These are phyloP conservation scores for Amphilophus citrinellus DNA, from an alignment of 2,113 vertebrate genomes.

Conservation along the genomic window DNA sequence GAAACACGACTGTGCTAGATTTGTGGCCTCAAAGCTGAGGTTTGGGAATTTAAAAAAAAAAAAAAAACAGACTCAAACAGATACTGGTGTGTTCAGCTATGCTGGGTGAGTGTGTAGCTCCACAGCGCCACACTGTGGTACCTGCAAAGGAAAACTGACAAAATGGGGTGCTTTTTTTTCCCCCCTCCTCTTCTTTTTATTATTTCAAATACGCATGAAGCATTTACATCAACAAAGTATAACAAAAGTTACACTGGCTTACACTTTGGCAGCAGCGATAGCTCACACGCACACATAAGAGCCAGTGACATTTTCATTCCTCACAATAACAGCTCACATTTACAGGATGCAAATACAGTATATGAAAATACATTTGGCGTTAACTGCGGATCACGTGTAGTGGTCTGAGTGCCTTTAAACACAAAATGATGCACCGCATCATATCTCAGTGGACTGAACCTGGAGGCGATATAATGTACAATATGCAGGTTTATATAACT, in stretches of 20 bases:
- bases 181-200: constrained; percentile 35
- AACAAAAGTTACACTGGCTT: constrained; percentile 23
- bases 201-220: constrained; percentile 19
- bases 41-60: not conserved
- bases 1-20: constrained; percentile 69
- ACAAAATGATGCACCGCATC: not conserved
- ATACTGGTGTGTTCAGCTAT: constrained; percentile 5
- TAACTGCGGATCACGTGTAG: not conserved
- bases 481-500: constrained; percentile 11
- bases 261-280: constrained; percentile 39
- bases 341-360: constrained; percentile 40
- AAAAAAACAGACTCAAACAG: not conserved
- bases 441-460: not conserved
- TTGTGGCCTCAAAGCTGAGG: constrained; percentile 41
- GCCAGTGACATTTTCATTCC: not conserved
- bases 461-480: not conserved
- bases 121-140: constrained; percentile 68
- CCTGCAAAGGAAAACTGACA: not conserved
- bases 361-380: constrained; percentile 1
- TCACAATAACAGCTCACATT: constrained; percentile 29
- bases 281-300: not conserved
- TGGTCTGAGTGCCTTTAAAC: not conserved
- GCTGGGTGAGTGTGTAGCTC: not conserved
- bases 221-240: constrained; percentile 12
- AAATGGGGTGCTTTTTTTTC: not conserved